Evolutionary conservation across 2,113 vertebrate genomes (phyloP), one percentile per base, ranked within the genome.

Genomic region (Dicaeum eximium): DNA sequence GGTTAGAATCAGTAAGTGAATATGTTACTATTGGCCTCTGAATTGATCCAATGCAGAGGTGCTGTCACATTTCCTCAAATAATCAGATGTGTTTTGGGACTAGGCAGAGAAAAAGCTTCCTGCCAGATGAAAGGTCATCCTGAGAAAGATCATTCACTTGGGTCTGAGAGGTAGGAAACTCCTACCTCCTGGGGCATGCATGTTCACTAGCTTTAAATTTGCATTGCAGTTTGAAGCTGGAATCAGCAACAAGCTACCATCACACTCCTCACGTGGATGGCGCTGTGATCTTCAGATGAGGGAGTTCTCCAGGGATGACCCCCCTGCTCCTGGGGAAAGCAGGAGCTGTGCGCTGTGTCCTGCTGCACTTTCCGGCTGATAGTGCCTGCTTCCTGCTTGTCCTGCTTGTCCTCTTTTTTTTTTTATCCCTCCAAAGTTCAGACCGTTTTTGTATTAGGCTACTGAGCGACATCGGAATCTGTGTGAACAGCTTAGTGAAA

Each of bases 341-440:
- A 58, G 51, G 47, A 28, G 44, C 35, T 44, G 27, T 45, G 18
- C 0, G 0, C n/a, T 75, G 69, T 31, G 44, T 89, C 44, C 73
- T 60, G 60, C 35, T 1, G 1, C 27, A 3, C n/a, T 48, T 71
- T 12, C 13, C n/a, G 60, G 28, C 57, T 56, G 30, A 44, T 10
- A 42, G 5, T 1, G 0, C 0, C 0, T 1, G 6, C 57, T 85
- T 94, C 78, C 35, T 5, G 1, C 13, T 56, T 6, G 7, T 50
- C 47, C 9, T 72, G n/a, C n/a, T n/a, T n/a, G n/a, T n/a, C n/a
- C n/a, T n/a, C n/a, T 60, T 73, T 51, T 18, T 31, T 37, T 35
- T 8, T 37, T 70, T 8, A 28, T 22, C 28, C 19, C 78, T 60
- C 20, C 3, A 1, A 40, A 60, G n/a, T 72, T 78, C 62, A 79